These are phyloP conservation scores for Homarus americanus DNA, from an alignment of 1,140 invertebrate species.

Conservation along the genomic window DNA sequence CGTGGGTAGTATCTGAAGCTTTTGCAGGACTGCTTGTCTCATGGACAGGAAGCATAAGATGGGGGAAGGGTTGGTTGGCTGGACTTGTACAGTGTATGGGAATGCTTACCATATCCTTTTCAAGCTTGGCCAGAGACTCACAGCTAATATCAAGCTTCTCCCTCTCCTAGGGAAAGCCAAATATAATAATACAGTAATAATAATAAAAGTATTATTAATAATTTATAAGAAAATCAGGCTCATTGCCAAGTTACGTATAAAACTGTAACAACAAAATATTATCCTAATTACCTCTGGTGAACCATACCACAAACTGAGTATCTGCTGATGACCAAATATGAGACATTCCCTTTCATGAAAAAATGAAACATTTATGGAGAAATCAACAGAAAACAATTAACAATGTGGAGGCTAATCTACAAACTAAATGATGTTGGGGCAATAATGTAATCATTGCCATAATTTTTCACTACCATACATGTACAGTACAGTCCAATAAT, in stretches of 20 bases:
- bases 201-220: too few species aligned
- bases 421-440: too few species aligned
- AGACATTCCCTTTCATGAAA: background rate
- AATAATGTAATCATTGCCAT: too few species aligned
- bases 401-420: too few species aligned
- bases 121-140: slow-evolving; percentile 37
- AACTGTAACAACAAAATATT: background rate
- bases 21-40: too few species aligned
- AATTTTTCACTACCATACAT: too few species aligned
- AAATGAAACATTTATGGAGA: too few species aligned
- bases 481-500: too few species aligned
- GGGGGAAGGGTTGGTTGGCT: background rate
- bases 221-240: background rate
- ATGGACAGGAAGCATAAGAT: too few species aligned
- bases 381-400: too few species aligned
- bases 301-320: background rate
- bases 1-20: too few species aligned
- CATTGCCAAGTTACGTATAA: background rate
- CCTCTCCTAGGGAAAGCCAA: background rate
- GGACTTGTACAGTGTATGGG: background rate
- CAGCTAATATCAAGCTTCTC: background rate
- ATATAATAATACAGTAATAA: background rate
- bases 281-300: background rate
- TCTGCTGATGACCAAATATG: background rate
- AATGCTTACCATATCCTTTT: slow-evolving; percentile 45